Conservation (phyloP, 2,888 invertebrate species). For the Monopis laevigella region DNA sequence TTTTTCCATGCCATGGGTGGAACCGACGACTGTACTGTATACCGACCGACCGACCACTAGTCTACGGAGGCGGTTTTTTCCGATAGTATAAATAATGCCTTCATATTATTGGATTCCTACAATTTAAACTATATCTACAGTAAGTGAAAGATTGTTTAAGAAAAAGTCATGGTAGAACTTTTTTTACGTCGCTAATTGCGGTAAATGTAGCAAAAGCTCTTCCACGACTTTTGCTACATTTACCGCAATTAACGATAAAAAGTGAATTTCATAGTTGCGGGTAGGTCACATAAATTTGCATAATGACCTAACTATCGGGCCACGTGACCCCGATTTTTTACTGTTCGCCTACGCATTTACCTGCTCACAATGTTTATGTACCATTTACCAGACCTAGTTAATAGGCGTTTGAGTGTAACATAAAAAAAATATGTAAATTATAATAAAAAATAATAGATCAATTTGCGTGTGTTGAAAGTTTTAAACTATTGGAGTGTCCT, state of each 20-base stretch:
- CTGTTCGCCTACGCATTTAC: slow-evolving; percentile 22
- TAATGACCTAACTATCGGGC: slow-evolving; percentile 45
- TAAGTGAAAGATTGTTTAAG: no score
- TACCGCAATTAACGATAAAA: slow-evolving; percentile 1
- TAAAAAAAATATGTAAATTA: not conserved
- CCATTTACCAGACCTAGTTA: not conserved
- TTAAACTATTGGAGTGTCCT: no score
- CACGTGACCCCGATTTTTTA: slow-evolving; percentile 38
- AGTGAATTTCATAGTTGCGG: slow-evolving; percentile 1
- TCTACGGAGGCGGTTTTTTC: no score
- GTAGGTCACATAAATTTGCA: slow-evolving; percentile 44
- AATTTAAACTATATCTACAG: no score
- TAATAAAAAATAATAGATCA: not conserved
- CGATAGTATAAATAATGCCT: no score
- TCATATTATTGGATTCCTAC: no score
- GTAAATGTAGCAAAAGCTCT: not conserved
- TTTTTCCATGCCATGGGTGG: no score
- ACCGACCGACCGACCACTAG: no score
- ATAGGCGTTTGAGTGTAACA: not conserved
- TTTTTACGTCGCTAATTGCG: not conserved
- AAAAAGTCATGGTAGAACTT: no score
- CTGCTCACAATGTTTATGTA: not conserved
- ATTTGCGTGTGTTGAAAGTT: no score
- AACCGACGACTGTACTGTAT: no score
- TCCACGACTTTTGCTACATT: not conserved